These are phyloP conservation scores for Cliona cf. orientalis DNA, from an alignment of 37 sponge, comb jelly and placozoan genomes.

Conservation along the genomic window DNA sequence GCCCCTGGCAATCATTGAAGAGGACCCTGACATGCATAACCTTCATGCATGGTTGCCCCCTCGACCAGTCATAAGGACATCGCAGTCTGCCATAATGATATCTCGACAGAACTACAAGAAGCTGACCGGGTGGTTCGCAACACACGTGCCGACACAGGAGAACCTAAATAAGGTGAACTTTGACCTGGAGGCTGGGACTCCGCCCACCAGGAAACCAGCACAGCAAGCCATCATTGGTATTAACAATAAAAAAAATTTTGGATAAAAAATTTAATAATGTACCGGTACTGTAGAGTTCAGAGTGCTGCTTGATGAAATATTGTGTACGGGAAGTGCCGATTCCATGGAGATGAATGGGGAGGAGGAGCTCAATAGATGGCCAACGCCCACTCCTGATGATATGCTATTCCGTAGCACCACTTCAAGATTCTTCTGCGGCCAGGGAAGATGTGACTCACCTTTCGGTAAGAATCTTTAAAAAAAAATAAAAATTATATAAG, in stretches of 20 bases:
- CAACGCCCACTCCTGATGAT: conserved; percentile 11
- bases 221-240: conserved; percentile 68
- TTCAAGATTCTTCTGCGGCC: conserved; percentile 89
- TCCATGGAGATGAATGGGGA: not conserved
- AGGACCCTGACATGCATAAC: not conserved
- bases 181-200: conserved; percentile 31
- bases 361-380: conserved; percentile 18
- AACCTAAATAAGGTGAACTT: conserved; percentile 36
- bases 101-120: conserved; percentile 79
- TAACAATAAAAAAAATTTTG: too few species aligned
- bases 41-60: not conserved
- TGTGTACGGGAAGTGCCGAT: too few species aligned
- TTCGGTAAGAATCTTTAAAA: conserved; percentile 69
- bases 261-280: too few species aligned
- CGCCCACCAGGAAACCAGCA: conserved; percentile 32
- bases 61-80: not conserved
- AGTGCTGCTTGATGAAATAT: conserved; percentile 46
- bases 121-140: conserved; percentile 79
- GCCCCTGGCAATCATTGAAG: not conserved
- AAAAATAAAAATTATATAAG: not conserved
- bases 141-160: conserved; percentile 65
- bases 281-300: conserved; percentile 65
- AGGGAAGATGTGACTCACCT: conserved; percentile 81
- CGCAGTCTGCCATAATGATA: not conserved
- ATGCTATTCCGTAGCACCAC: conserved; percentile 53